Evolutionary conservation across 2,797 vertebrate species (phyloP), one percentile per base, ranked within the genome.

Genomic region (Esox masquinongy): DNA sequence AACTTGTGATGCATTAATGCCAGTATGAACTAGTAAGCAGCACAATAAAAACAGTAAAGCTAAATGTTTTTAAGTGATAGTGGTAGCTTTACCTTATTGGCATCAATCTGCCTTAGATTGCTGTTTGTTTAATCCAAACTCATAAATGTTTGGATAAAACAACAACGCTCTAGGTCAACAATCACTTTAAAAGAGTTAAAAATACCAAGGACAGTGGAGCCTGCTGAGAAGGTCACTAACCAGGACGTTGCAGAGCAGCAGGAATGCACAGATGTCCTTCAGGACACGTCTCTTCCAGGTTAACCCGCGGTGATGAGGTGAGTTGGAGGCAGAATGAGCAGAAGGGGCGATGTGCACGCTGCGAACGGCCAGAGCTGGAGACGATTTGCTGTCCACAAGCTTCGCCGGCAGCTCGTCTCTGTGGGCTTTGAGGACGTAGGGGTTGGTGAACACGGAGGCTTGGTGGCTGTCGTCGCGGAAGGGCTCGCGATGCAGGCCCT

Each of bases 401-500:
- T 2, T 56, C 53, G 7, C 70, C 26, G 64, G 4, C 29, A 34
- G 15, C 14, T 31, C 29, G 85, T 79, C 93, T 91, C 88, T 94
- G 87, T 80, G 92, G 79, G 17, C 90, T 79, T 0, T 83, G 86
- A 80, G 80, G 36, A 61, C 92, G 17, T 89, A 94, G 81, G 85
- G 89, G 88, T 87, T 88, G 73, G 61, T 79, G 34, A 66, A 75
- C 34, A 85, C 83, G 0, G 0, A 78, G 79, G 72, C 22, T 1
- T 87, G 85, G 1, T 83, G 81, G 4, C 84, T 84, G 16, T 94
- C 90, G 11, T 94, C 90, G 17, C 90, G 91, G 1, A 92, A 93
- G 0, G 97, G 97, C 50, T 96, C 92, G 31, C 97, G 93, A 73
- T 97, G 96, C 19, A 99, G 94, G n/a, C 97, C 97, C 85, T 98